Evolutionary conservation across 2,888 invertebrate genomes (phyloP).

Genomic region (Cataglyphis cursor): DNA sequence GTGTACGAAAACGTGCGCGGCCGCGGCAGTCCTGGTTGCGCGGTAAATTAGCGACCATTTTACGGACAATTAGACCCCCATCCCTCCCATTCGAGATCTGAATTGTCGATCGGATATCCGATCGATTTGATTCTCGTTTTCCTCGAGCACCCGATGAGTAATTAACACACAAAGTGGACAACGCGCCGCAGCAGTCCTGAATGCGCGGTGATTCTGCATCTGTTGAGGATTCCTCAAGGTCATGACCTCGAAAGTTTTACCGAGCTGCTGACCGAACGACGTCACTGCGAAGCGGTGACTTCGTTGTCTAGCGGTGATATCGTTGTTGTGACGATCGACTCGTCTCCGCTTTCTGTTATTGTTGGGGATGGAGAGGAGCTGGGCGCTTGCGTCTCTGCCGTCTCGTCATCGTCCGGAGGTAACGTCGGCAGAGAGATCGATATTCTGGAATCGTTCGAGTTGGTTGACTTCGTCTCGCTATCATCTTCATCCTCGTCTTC

Average conservation of each 20-base stretch:
- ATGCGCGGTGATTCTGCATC: slow-evolving; percentile 70
- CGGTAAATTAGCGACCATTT: slow-evolving; percentile 48
- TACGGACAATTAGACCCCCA: slow-evolving; percentile 29
- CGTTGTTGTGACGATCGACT: too few relatives aligned
- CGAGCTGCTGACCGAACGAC: slow-evolving; percentile 49
- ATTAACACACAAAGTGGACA: slow-evolving; percentile 46
- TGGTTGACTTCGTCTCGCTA: slow-evolving; percentile 80
- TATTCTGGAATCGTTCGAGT: slow-evolving; percentile 87
- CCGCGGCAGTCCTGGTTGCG: slow-evolving; percentile 67
- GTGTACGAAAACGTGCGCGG: slow-evolving; percentile 34
- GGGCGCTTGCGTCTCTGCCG: slow-evolving; percentile 80
- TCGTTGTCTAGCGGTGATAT: slow-evolving; percentile 18
- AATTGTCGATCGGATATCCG: not conserved
- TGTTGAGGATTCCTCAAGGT: slow-evolving; percentile 50
- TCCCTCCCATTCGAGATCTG: slow-evolving; percentile 3
- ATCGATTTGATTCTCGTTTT: slow-evolving; percentile 37
- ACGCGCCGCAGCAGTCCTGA: slow-evolving; percentile 75
- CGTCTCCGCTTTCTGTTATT: slow-evolving; percentile 63
- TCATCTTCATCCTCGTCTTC: slow-evolving; percentile 87
- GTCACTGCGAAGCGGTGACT: slow-evolving; percentile 59
- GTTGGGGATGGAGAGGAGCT: slow-evolving; percentile 66
- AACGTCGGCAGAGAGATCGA: slow-evolving; percentile 90
- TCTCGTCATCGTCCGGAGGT: slow-evolving; percentile 90
- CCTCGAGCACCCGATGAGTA: slow-evolving; percentile 32
- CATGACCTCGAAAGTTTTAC: slow-evolving; percentile 71